Conservation (phyloP, 2,797 vertebrate species). For the Neoniphon sammara region DNA sequence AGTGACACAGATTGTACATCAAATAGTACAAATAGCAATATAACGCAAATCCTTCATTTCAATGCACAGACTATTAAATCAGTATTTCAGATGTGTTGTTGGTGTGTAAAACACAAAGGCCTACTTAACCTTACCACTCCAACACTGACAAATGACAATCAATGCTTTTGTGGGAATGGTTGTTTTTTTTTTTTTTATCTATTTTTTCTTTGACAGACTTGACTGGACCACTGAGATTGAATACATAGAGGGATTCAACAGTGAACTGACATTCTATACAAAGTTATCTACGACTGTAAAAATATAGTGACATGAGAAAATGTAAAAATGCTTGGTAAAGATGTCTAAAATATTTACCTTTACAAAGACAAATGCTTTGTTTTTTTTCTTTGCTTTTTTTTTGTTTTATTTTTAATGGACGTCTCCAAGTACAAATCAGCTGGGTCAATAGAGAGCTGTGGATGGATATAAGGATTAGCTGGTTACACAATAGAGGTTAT, state of each 20-base stretch:
- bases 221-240: constrained; percentile 75
- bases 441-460: constrained; percentile 74
- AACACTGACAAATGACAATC: constrained; percentile 61
- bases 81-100: constrained; percentile 58
- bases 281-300: constrained; percentile 72
- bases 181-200: constrained; percentile 48
- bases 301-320: constrained; percentile 72
- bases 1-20: constrained; percentile 63
- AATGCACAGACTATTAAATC: constrained; percentile 50
- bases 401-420: constrained; percentile 50
- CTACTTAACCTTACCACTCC: constrained; percentile 45
- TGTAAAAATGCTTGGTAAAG: constrained; percentile 69
- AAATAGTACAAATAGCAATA: constrained; percentile 70
- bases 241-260: constrained; percentile 71
- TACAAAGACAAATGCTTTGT: constrained; percentile 72
- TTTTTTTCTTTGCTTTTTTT: constrained; percentile 5
- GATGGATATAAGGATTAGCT: constrained; percentile 81
- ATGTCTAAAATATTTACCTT: constrained; percentile 65
- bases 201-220: constrained; percentile 68
- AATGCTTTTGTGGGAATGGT: constrained; percentile 71
- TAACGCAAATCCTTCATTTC: constrained; percentile 72
- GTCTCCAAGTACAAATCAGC: constrained; percentile 71
- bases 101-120: constrained; percentile 62
- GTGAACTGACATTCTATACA: constrained; percentile 73
- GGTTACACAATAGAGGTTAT: constrained; percentile 82